These are phyloP conservation scores for Geophilus truncorum DNA, from an alignment of 2,888 invertebrate genomes.

Conservation along the genomic window DNA sequence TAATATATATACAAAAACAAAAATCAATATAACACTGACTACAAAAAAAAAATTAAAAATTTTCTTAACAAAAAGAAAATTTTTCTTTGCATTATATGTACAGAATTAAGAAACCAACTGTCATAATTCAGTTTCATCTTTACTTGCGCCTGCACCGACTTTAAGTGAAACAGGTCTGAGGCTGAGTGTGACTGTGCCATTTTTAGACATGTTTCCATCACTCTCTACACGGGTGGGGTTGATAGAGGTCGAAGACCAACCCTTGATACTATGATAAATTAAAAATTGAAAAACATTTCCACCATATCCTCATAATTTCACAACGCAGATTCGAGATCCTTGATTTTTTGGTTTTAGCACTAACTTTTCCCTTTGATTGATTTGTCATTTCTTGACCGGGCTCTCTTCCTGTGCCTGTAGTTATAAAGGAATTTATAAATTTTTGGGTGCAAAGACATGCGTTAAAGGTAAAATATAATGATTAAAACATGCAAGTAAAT, in stretches of 20 bases:
- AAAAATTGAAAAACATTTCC: background rate
- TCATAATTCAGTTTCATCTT: background rate
- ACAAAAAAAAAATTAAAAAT: background rate
- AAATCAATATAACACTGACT: background rate
- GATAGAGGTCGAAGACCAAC: background rate
- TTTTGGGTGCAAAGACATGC: background rate
- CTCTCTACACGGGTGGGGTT: background rate
- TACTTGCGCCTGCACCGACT: background rate
- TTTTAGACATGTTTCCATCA: conserved; percentile 4
- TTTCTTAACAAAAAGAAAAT: background rate
- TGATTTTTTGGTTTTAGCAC: background rate
- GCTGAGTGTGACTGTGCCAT: conserved; percentile 4
- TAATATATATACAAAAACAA: background rate
- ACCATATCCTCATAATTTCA: background rate
- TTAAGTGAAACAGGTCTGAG: background rate
- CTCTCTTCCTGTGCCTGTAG: conserved; percentile 15
- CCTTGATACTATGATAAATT: background rate
- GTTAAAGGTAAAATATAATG: no score
- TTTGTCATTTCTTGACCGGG: conserved; percentile 9
- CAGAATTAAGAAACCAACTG: background rate
- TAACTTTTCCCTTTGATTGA: conserved; percentile 21
- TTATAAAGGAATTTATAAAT: background rate
- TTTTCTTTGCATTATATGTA: background rate
- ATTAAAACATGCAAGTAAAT: no score
- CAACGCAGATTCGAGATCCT: conserved; percentile 6